Percentiles rank a stretch among this genome's conserved stretches.
Evolutionary conservation across 2,113 vertebrate species (phyloP).

Genomic region (Eudyptes chrysolophus): DNA sequence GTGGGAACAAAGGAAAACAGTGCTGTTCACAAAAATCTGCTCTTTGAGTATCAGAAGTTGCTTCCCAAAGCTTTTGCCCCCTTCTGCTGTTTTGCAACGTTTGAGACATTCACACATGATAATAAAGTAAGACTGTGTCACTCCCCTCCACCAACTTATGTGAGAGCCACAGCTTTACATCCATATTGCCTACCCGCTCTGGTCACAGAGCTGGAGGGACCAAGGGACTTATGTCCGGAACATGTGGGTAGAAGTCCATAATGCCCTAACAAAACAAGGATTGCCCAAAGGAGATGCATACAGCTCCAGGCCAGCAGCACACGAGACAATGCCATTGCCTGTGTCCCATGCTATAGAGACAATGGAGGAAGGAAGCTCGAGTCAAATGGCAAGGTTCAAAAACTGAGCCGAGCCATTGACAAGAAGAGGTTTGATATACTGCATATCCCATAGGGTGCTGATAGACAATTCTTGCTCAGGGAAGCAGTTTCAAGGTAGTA

Average conservation of each 20-base stretch:
- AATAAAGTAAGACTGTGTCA: not conserved
- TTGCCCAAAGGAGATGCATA: accelerated
- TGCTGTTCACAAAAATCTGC: not conserved
- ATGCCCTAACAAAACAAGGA: not conserved
- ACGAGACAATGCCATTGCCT: accelerated
- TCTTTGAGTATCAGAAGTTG: not conserved
- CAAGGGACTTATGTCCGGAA: not conserved
- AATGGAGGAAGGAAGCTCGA: not conserved
- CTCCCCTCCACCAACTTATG: not conserved
- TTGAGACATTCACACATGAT: not conserved
- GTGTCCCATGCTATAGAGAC: not conserved
- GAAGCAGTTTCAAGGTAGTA: not conserved
- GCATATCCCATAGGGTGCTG: not conserved
- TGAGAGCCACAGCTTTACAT: not conserved
- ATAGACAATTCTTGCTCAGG: not conserved
- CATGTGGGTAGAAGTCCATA: not conserved
- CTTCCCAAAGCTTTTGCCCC: not conserved
- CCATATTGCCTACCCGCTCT: not conserved
- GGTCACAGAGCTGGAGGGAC: not conserved
- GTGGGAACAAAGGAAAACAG: not conserved
- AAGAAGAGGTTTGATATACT: not conserved
- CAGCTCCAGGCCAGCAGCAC: not conserved
- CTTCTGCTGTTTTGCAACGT: not conserved
- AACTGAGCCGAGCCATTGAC: not conserved
- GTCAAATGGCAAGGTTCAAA: not conserved